These are phyloP conservation scores for Callospermophilus lateralis DNA, from an alignment of 2,113 vertebrate genomes.

Conservation along the genomic window DNA sequence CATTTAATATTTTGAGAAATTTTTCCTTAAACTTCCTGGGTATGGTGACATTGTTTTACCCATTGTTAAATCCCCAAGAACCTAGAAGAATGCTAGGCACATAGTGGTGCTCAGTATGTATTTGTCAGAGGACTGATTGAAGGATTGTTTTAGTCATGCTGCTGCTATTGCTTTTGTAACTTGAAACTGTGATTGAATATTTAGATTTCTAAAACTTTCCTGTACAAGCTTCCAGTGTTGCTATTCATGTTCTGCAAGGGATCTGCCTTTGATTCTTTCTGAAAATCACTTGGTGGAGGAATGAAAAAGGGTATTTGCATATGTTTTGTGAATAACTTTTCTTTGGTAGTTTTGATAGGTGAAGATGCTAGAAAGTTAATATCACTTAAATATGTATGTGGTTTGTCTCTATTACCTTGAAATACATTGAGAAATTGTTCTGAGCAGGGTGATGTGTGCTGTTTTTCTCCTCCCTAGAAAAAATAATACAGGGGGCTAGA, in stretches of 20 bases:
- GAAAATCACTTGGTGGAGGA: not conserved
- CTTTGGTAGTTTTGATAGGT: not conserved
- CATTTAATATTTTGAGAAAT: constrained; percentile 53
- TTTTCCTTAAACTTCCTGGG: not conserved
- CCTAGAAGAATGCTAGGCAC: not conserved
- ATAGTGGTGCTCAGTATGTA: not conserved
- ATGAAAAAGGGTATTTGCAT: not conserved
- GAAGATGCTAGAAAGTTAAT: constrained; percentile 4
- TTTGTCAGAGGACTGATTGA: not conserved
- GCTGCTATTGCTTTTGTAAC: not conserved
- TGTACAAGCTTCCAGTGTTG: not conserved
- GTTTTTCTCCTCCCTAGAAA: not conserved
- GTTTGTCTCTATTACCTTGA: constrained; percentile 34
- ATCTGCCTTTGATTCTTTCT: constrained; percentile 44
- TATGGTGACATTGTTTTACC: not conserved
- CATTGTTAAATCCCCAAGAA: not conserved
- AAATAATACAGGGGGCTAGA: not conserved
- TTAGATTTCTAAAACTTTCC: not conserved
- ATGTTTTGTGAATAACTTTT: constrained; percentile 54
- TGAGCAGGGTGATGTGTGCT: not conserved
- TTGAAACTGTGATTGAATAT: constrained; percentile 34
- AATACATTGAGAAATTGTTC: not conserved
- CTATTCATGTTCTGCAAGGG: not conserved
- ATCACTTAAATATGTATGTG: constrained; percentile 1
- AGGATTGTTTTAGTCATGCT: not conserved